A percentile compares a stretch with the other conserved stretches of the same genome.
These are phyloP conservation scores for Hydractinia echinata DNA, from an alignment of 30 jellyfish, hydroid and myxozoan species.

Conservation along the genomic window DNA sequence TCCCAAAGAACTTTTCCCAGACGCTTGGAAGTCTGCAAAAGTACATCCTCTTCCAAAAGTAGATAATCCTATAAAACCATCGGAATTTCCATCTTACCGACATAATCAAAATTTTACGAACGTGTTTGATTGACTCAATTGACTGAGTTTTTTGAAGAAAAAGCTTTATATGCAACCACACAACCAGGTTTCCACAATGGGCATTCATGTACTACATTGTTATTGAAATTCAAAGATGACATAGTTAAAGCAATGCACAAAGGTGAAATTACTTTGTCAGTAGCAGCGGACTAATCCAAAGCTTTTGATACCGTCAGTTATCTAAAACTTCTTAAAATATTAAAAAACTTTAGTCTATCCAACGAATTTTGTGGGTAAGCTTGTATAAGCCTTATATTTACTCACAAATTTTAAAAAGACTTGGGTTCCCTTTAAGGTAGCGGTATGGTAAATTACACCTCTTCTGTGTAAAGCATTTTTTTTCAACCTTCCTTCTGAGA, in stretches of 20 bases:
- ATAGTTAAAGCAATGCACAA: constrained; percentile 2
- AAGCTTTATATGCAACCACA: not conserved
- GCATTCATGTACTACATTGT: not conserved
- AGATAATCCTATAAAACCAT: not conserved
- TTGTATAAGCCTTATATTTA: no score
- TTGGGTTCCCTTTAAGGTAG: no score
- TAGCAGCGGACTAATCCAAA: not conserved
- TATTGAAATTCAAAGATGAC: not conserved
- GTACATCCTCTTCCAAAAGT: not conserved
- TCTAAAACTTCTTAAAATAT: not conserved
- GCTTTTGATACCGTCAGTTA: not conserved
- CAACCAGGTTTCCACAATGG: constrained; percentile 5
- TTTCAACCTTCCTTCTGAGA: no score
- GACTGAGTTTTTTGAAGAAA: not conserved
- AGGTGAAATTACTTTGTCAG: not conserved
- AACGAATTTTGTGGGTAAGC: no score
- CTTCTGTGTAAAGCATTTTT: no score
- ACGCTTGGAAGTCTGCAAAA: not conserved
- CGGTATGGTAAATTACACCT: no score
- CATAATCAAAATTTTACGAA: not conserved
- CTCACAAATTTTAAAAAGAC: no score
- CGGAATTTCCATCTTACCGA: not conserved
- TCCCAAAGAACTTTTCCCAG: not conserved
- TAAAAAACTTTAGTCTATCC: not conserved
- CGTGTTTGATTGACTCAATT: not conserved